These are phyloP conservation scores for Acleris cristana DNA, from an alignment of 2,888 invertebrate species.

Conservation along the genomic window DNA sequence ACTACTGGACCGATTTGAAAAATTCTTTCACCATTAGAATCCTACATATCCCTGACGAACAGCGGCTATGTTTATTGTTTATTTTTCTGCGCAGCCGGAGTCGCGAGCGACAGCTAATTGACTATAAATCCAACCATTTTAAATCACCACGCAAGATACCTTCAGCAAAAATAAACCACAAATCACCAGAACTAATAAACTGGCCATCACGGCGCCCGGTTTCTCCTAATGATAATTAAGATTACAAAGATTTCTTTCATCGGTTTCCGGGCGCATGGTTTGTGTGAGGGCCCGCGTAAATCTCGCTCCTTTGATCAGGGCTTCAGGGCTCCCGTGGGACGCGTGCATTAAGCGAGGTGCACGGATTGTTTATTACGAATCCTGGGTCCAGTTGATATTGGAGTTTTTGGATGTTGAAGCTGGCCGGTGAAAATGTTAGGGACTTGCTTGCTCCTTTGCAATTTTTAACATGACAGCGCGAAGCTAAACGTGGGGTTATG, in stretches of 20 bases:
- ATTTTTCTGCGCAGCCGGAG: no score
- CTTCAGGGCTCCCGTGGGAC: slow-evolving; percentile 41
- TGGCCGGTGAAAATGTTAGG: no score
- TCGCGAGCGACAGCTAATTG: no score
- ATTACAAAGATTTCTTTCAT: slow-evolving; percentile 53
- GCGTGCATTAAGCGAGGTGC: slow-evolving; percentile 34
- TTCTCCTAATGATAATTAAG: slow-evolving; percentile 37
- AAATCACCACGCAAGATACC: not conserved
- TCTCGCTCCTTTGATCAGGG: slow-evolving; percentile 57
- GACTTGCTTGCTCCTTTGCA: no score
- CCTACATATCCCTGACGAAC: no score
- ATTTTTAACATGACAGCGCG: no score
- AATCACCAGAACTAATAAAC: slow-evolving; percentile 25
- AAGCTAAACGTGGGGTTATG: no score
- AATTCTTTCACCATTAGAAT: no score
- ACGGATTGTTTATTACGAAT: slow-evolving; percentile 45
- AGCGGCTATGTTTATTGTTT: no score
- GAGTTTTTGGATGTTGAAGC: not conserved
- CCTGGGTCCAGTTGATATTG: slow-evolving; percentile 44
- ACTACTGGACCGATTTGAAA: no score
- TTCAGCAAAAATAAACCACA: not conserved
- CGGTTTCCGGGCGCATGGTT: slow-evolving; percentile 67
- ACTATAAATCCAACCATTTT: no score
- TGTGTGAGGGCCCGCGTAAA: slow-evolving; percentile 63
- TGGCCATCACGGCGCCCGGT: slow-evolving; percentile 21